Conservation (phyloP, 2,113 vertebrate species). For the Murina feae region DNA sequence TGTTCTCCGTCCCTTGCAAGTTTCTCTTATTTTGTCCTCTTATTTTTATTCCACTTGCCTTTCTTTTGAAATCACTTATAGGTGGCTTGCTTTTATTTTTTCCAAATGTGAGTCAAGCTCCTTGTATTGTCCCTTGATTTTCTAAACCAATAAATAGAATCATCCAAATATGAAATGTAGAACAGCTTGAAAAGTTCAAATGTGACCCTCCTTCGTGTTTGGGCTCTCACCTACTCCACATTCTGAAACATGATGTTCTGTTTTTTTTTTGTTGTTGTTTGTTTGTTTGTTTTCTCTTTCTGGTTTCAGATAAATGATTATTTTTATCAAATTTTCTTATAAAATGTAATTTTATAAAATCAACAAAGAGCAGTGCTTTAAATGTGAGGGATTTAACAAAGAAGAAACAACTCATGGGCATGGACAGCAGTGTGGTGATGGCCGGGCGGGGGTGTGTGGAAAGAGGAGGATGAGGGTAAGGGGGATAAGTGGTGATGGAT, state of each 20-base stretch:
- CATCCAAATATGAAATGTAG: not conserved
- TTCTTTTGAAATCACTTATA: not conserved
- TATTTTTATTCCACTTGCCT: not conserved
- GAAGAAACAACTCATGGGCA: not conserved
- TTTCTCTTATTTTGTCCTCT: not conserved
- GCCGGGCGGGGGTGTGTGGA: not conserved
- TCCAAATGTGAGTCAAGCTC: not conserved
- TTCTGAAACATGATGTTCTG: not conserved
- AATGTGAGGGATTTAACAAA: not conserved
- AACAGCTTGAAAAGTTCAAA: not conserved
- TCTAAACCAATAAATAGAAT: not conserved
- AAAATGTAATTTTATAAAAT: not conserved
- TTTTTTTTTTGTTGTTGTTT: not conserved
- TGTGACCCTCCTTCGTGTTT: not conserved
- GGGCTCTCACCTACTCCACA: not conserved
- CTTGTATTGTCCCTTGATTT: not conserved
- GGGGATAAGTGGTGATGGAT: not conserved
- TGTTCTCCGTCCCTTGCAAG: not conserved
- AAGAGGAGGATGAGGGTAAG: not conserved
- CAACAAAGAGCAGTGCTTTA: not conserved
- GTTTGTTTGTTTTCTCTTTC: not conserved
- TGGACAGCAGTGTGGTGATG: not conserved
- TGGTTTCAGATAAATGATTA: not conserved
- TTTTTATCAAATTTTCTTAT: conserved; percentile 3
- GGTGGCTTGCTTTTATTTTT: not conserved